Conservation (phyloP, 2,113 vertebrate species). For the Corydoras sp. region DNA sequence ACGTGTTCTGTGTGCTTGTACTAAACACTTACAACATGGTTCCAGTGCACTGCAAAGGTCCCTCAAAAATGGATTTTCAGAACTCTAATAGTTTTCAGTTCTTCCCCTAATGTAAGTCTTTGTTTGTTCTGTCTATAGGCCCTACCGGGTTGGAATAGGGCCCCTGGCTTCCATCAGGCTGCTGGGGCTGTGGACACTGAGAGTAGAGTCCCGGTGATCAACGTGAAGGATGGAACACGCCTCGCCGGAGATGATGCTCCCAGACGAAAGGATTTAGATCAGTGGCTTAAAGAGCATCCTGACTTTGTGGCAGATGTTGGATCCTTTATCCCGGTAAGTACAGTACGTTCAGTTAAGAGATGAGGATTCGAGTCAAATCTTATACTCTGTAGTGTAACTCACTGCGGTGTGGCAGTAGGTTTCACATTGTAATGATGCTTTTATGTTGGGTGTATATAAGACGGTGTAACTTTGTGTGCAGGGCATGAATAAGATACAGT, state of each 20-base stretch:
- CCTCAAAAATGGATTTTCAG: too few relatives aligned
- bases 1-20: too few relatives aligned
- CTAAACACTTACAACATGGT: too few relatives aligned
- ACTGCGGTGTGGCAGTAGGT: too few relatives aligned
- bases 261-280: conserved; percentile 84
- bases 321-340: conserved; percentile 88
- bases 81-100: background rate
- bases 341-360: background rate
- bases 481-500: conserved; percentile 73
- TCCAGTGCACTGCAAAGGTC: too few relatives aligned
- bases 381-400: too few relatives aligned
- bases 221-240: conserved; percentile 92
- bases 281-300: conserved; percentile 90
- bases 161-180: conserved; percentile 57
- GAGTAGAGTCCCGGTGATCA: conserved; percentile 90
- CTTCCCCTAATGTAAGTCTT: background rate
- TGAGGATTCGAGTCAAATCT: background rate
- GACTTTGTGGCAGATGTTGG: conserved; percentile 94
- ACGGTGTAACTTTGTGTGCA: conserved; percentile 17
- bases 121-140: conserved; percentile 56
- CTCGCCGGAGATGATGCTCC: conserved; percentile 95
- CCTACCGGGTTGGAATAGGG: conserved; percentile 70
- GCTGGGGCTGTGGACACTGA: conserved; percentile 74
- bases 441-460: too few relatives aligned
- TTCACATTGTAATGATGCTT: too few relatives aligned